Evolutionary conservation across 1,140 invertebrate species (phyloP).

Genomic region (Penaeus japonicus): DNA sequence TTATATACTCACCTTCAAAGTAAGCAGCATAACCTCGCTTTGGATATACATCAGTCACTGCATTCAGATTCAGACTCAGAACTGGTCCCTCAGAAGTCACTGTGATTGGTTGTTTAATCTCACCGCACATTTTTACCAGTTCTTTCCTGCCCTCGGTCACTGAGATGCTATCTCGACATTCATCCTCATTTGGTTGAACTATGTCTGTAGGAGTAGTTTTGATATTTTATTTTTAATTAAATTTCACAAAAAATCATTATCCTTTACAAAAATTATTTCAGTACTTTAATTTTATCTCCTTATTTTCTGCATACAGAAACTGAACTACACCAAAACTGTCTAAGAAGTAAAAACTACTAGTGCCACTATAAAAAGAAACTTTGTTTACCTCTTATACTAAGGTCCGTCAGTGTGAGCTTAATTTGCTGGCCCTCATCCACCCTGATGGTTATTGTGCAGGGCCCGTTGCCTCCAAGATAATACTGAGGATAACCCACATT

Average conservation of each 20-base stretch:
- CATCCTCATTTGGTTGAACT: constrained; percentile 65
- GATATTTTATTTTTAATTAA: too few species aligned
- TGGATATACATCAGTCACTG: constrained; percentile 66
- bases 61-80: constrained; percentile 65
- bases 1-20: constrained; percentile 67
- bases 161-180: constrained; percentile 65
- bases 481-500: constrained; percentile 73
- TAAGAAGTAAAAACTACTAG: too few species aligned
- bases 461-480: constrained; percentile 64
- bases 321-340: too few species aligned
- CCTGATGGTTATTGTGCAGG: constrained; percentile 68
- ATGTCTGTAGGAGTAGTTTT: constrained; percentile 59
- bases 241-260: too few species aligned
- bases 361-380: not conserved
- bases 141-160: constrained; percentile 64
- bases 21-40: constrained; percentile 69
- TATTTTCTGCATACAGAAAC: too few species aligned
- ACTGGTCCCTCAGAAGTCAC: constrained; percentile 64
- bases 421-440: constrained; percentile 68
- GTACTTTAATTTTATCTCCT: too few species aligned
- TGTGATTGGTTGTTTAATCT: constrained; percentile 62
- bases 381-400: constrained; percentile 69
- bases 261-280: too few species aligned
- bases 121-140: constrained; percentile 66
- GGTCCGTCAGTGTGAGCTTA: constrained; percentile 68